These are phyloP conservation scores for Tyto alba DNA, from an alignment of 2,113 vertebrate genomes.

Conservation along the genomic window DNA sequence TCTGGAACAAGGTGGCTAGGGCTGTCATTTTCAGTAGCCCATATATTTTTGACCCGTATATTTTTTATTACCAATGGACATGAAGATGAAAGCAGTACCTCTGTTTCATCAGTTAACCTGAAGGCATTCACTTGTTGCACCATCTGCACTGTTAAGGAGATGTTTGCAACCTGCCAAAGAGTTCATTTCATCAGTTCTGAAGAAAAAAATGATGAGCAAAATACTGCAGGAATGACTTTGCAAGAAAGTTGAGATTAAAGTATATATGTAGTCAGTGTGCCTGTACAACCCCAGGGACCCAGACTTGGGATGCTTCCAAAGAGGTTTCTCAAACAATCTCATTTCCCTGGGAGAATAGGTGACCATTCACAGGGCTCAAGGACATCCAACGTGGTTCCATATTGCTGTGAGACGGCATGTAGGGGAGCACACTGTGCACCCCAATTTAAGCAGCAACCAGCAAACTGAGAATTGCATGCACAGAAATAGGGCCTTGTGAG, in stretches of 20 bases:
- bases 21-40: not conserved
- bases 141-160: conserved; percentile 23
- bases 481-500: not conserved
- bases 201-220: not conserved
- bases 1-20: not conserved
- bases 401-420: accelerated
- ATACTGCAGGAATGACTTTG: not conserved
- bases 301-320: not conserved
- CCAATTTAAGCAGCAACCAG: not conserved
- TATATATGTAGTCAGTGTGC: not conserved
- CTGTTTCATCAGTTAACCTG: conserved; percentile 20
- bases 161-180: conserved; percentile 11
- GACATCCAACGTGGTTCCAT: not conserved
- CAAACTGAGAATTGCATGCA: not conserved
- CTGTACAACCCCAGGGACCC: not conserved
- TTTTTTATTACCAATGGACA: not conserved
- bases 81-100: conserved; percentile 1
- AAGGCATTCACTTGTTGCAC: conserved; percentile 15
- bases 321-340: not conserved
- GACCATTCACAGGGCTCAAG: not conserved
- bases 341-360: not conserved
- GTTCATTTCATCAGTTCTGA: not conserved
- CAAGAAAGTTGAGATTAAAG: not conserved
- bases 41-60: not conserved
- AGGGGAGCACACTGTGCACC: not conserved